These are phyloP conservation scores for Lasioglossum villosulum DNA, from an alignment of 2,888 invertebrate genomes.

Conservation along the genomic window DNA sequence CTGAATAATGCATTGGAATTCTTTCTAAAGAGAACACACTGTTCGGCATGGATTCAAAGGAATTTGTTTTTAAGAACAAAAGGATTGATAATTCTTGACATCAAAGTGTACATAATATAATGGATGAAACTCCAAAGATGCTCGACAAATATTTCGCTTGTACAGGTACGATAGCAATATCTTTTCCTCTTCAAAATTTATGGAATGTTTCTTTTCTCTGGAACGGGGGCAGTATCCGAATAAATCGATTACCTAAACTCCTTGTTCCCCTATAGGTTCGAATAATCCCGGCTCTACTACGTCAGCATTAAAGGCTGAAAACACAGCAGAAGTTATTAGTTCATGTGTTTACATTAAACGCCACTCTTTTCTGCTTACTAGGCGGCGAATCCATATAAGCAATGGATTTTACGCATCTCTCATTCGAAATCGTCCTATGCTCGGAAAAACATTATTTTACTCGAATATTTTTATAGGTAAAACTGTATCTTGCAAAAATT, in stretches of 20 bases:
- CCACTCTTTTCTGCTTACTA: not conserved
- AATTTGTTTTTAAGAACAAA: not conserved
- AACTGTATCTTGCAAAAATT: no score
- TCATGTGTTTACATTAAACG: not conserved
- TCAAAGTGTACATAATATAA: not conserved
- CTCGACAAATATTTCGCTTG: not conserved
- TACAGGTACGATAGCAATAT: not conserved
- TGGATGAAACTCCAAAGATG: not conserved
- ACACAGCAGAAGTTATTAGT: constrained; percentile 12
- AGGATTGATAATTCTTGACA: not conserved
- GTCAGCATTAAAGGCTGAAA: constrained; percentile 15
- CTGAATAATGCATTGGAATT: no score
- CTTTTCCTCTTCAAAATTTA: not conserved
- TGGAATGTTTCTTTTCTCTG: not conserved
- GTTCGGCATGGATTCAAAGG: not conserved
- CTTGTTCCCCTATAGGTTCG: not conserved
- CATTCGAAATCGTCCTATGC: not conserved
- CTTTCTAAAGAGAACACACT: not conserved
- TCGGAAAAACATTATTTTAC: not conserved
- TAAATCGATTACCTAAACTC: constrained; percentile 9
- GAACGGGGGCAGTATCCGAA: not conserved
- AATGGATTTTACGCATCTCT: not conserved
- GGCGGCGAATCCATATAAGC: not conserved
- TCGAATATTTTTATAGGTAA: not conserved
- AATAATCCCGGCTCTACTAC: constrained; percentile 10